These are phyloP conservation scores for Cyanoramphus novaezelandiae DNA, from an alignment of 2,113 vertebrate genomes.

Conservation along the genomic window DNA sequence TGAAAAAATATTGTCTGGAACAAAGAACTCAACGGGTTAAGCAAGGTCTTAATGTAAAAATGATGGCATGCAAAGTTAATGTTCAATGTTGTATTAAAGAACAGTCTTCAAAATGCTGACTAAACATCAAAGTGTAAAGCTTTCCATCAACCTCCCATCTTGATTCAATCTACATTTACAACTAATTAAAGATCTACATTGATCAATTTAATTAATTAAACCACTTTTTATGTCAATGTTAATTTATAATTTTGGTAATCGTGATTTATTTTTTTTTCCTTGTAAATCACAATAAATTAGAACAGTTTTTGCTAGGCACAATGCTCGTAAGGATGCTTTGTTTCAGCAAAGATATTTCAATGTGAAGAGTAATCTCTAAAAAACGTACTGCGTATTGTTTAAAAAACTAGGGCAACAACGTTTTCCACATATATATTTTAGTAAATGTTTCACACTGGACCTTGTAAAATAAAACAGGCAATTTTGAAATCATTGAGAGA, in stretches of 20 bases:
- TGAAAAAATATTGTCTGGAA: background rate
- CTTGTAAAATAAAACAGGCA: background rate
- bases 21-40: background rate
- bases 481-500: background rate
- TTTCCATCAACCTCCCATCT: background rate
- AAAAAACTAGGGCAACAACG: background rate
- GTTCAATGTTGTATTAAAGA: background rate
- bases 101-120: background rate
- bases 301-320: background rate
- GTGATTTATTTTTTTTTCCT: background rate
- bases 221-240: background rate
- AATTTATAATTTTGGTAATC: background rate
- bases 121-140: background rate
- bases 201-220: background rate
- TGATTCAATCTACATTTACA: background rate
- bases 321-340: background rate
- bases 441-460: background rate
- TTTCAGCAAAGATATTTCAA: background rate
- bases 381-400: background rate
- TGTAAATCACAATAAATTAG: background rate
- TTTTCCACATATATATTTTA: background rate
- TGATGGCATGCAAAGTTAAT: background rate
- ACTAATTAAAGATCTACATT: background rate
- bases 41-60: background rate
- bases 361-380: background rate